Conservation (phyloP, 2,797 vertebrate species). For the Malurus splendens region DNA sequence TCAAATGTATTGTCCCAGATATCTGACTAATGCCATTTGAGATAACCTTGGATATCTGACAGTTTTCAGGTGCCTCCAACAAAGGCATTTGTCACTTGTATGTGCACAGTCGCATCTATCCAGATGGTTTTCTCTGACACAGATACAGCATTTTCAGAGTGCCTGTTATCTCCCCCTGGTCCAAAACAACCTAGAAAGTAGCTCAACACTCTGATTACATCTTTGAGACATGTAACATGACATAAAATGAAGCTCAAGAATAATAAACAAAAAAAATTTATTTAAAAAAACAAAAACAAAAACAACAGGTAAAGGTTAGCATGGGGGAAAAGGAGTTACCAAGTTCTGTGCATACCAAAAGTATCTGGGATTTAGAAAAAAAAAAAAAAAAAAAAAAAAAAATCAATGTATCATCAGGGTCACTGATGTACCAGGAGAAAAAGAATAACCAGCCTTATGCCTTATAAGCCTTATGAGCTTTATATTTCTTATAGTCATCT, state of each 20-base stretch:
- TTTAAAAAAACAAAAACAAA: fast-evolving
- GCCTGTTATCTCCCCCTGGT: fast-evolving
- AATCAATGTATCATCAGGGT: not conserved
- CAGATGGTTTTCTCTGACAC: not conserved
- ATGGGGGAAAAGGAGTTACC: not conserved
- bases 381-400: not conserved
- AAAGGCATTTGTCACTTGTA: not conserved
- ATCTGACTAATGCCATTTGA: not conserved
- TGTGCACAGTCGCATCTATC: not conserved
- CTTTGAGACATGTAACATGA: not conserved
- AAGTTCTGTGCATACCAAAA: not conserved
- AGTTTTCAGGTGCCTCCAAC: not conserved
- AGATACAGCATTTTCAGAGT: not conserved
- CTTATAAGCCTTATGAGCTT: not conserved
- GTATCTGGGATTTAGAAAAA: not conserved
- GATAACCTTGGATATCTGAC: not conserved
- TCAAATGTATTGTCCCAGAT: not conserved
- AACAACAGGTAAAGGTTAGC: fast-evolving
- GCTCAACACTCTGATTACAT: not conserved
- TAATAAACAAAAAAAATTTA: not conserved
- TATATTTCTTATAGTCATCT: not conserved
- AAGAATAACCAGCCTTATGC: not conserved
- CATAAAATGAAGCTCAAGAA: not conserved
- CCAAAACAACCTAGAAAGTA: not conserved
- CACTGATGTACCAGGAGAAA: not conserved